Base-by-base conservation (phyloP, 2,797 vertebrate species). In the Chrosomus eos region DNA sequence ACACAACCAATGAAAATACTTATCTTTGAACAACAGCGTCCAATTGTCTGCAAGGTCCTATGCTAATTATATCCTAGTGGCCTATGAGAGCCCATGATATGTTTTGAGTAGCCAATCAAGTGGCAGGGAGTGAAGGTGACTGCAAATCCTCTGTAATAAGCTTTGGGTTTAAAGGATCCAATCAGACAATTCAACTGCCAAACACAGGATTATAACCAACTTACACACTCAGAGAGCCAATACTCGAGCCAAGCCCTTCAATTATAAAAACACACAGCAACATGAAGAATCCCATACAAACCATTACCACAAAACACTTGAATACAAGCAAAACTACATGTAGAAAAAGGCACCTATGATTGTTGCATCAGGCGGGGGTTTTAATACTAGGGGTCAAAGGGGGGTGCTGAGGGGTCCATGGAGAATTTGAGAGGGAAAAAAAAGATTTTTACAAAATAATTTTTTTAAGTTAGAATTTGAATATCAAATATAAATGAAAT, bases 71-170 rank as follows among this genome's bases (percentile, higher is more conserved):
- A 64, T 64, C 73, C 18, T 26, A 58, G 8, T 31, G 36, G 68
- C 93, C 94, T 93, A 95, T 94, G 82, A 81, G 77, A 84, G 81
- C 11, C 45, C 0, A 76, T 88, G 23, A 23, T 71, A 85, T 26
- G 40, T 23, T 31, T 85, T 18, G 66, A 89, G 72, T 86, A 60
- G 90, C 93, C 93, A 93, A 92, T 93, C 19, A 83, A 76, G 81
- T 79, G 76, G 51, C 88, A 45, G 88, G 73, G 89, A 82, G 89
- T 87, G 86, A 91, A 91, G 89, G 84, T 38, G 68, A 45, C 90
- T 87, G 73, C 80, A 95, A 95, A 94, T 93, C 94, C 93, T 83
- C 85, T 66, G 86, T 95, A 94, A 95, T 94, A 93, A 91, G 94
- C 93, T 95, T 94, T 93, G 92, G 93, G 91, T 92, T 95, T 94